phyloP scores from a whole-genome alignment of 2,113 vertebrate species.

The Catharus fuscescens region DNA sequence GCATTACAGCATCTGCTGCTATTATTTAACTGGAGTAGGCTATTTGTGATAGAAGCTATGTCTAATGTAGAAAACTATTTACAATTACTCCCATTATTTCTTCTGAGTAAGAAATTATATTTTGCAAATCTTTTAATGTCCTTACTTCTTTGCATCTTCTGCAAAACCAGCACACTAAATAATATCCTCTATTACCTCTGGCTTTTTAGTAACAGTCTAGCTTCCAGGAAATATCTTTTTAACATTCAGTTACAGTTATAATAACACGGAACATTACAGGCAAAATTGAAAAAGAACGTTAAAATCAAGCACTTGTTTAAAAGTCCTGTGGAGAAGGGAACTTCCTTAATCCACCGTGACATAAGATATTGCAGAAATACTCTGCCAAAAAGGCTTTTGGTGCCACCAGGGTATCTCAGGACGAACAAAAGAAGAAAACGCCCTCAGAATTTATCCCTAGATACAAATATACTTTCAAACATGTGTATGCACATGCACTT shows the following conservation, averaged over 20 bases:
- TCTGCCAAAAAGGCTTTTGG: neutral
- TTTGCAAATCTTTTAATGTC: neutral
- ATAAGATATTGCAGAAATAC: neutral
- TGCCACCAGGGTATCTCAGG: neutral
- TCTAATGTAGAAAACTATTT: neutral
- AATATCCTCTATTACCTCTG: neutral
- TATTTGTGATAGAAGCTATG: neutral
- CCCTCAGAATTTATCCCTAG: neutral
- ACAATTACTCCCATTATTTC: neutral
- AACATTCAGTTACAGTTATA: neutral
- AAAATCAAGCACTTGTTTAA: neutral
- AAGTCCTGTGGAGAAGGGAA: neutral
- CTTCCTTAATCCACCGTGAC: neutral
- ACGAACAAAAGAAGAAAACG: neutral
- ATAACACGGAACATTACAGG: neutral
- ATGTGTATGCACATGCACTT: accelerated
- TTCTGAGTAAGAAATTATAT: neutral
- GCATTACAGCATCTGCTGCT: neutral
- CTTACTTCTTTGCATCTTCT: neutral
- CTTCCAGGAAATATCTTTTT: neutral
- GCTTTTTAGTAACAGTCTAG: neutral
- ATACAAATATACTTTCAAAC: neutral
- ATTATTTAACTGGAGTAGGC: neutral
- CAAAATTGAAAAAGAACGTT: neutral
- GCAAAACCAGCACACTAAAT: neutral